Conservation (phyloP, 2,888 invertebrate species). For the Pomacea canaliculata region DNA sequence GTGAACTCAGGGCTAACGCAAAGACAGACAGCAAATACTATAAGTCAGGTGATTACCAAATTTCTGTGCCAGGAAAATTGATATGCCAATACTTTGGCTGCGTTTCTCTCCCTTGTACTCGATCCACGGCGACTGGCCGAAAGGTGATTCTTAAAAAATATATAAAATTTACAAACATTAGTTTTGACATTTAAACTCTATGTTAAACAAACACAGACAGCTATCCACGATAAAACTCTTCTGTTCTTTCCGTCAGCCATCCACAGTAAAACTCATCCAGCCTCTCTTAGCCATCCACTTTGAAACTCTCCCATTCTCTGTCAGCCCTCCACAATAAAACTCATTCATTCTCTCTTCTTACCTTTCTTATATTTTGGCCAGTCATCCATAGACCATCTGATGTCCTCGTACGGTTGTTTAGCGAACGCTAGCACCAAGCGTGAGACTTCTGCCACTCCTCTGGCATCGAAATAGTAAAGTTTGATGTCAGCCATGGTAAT, state of each 20-base stretch:
- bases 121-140: not conserved
- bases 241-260: no score
- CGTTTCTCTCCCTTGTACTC: conserved; percentile 2
- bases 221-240: no score
- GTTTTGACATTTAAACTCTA: no score
- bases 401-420: conserved; percentile 12
- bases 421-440: conserved; percentile 15
- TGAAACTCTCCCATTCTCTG: no score
- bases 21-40: no score
- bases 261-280: no score
- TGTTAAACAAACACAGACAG: no score
- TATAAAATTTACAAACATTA: no score
- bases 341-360: not conserved
- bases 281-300: no score
- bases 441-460: conserved; percentile 9
- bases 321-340: no score
- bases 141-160: not conserved
- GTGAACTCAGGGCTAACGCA: no score
- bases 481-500: conserved; percentile 17
- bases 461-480: conserved; percentile 12
- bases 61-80: not conserved
- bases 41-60: not conserved
- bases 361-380: conserved; percentile 11
- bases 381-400: not conserved
- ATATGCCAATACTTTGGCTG: not conserved